Percentiles rank a stretch among this genome's conserved stretches.
These are phyloP conservation scores for Pteropus alecto DNA, from an alignment of 2,113 vertebrate genomes.

Conservation along the genomic window DNA sequence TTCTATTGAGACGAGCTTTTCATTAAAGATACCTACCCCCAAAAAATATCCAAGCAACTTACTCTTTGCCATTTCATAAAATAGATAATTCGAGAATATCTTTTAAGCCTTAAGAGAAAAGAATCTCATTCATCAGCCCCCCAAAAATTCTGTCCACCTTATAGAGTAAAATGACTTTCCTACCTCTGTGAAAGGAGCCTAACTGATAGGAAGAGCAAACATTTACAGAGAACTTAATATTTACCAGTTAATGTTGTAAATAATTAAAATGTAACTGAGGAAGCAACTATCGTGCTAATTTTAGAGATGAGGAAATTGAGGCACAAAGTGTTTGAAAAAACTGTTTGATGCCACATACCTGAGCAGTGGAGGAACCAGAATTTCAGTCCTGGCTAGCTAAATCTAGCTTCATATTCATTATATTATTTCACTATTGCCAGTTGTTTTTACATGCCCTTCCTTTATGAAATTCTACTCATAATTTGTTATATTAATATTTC, in stretches of 20 bases:
- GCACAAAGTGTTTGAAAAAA: not conserved
- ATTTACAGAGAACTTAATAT: not conserved
- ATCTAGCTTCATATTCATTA: not conserved
- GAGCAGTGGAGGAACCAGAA: not conserved
- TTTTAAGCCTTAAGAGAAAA: not conserved
- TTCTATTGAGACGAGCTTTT: not conserved
- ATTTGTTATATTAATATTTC: conserved; percentile 36
- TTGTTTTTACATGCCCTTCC: not conserved
- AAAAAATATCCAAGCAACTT: not conserved
- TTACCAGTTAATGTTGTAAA: not conserved
- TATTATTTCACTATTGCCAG: not conserved
- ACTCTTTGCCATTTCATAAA: not conserved
- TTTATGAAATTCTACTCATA: not conserved
- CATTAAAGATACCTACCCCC: not conserved
- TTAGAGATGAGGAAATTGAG: not conserved
- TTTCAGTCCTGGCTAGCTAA: not conserved
- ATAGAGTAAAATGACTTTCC: not conserved
- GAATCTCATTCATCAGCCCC: not conserved
- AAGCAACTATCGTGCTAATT: not conserved
- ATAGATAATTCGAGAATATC: not conserved
- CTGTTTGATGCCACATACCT: not conserved
- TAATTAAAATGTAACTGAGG: not conserved
- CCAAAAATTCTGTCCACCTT: not conserved
- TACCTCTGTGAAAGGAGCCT: not conserved
- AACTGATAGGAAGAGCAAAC: not conserved